Evolutionary conservation across 2,888 invertebrate genomes (phyloP).

Genomic region (Junonia oenone): DNA sequence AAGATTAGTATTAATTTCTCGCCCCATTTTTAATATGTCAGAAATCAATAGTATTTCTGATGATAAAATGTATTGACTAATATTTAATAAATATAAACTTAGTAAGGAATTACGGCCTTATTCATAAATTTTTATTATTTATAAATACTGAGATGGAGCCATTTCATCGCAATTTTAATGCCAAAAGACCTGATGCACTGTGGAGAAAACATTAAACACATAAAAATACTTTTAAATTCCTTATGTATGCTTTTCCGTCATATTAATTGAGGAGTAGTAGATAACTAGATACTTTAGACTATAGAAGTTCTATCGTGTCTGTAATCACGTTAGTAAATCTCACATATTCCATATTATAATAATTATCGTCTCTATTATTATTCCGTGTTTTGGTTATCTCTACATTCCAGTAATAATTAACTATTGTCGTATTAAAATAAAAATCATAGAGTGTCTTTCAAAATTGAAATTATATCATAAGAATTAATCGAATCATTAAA

Average conservation of each 20-base stretch:
- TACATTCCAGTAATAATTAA: conserved; percentile 14
- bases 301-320: not conserved
- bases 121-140: not conserved
- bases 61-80: not conserved
- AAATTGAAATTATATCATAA: not conserved
- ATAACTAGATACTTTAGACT: not conserved
- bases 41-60: not conserved
- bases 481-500: not conserved
- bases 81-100: not conserved
- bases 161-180: not conserved
- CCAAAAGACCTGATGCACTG: not conserved
- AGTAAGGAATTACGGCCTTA: not conserved
- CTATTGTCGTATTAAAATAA: conserved; percentile 1
- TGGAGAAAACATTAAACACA: not conserved
- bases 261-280: not conserved
- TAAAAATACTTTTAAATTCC: not conserved
- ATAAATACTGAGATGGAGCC: not conserved
- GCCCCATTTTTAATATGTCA: not conserved
- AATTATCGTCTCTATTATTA: too few species aligned
- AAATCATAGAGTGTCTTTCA: not conserved
- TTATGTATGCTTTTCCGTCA: not conserved
- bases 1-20: conserved; percentile 7
- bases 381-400: conserved; percentile 15
- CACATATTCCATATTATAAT: not conserved
- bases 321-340: not conserved